phyloP scores from a whole-genome alignment of 1,140 invertebrate genomes.

The Pectinophora gossypiella region DNA sequence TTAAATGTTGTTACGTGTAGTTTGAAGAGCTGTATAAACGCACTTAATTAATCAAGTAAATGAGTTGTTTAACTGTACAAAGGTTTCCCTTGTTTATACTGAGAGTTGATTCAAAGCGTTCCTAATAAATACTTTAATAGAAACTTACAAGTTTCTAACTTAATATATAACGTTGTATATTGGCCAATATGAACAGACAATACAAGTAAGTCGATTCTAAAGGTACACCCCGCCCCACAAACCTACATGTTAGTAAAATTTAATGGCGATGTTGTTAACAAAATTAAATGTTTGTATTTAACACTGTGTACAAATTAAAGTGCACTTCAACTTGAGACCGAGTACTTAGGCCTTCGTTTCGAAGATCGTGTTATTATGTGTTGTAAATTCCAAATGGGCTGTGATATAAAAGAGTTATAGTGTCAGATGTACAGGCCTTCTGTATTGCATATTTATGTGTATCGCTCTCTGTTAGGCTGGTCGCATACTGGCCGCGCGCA shows the following conservation, averaged over 20 bases:
- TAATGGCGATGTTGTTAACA: constrained; percentile 49
- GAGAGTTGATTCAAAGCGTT: no score
- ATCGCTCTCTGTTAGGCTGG: constrained; percentile 40
- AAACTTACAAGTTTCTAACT: neutral
- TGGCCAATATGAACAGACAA: constrained; percentile 2
- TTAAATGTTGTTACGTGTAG: no score
- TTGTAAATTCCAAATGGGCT: constrained; percentile 82
- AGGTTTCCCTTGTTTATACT: no score
- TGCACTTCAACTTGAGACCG: constrained; percentile 66
- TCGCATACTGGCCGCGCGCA: constrained; percentile 24
- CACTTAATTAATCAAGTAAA: no score
- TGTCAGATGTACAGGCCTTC: constrained; percentile 80
- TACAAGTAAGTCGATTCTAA: neutral
- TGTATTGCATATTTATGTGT: constrained; percentile 59
- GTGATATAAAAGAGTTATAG: constrained; percentile 79
- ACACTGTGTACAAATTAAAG: constrained; percentile 74
- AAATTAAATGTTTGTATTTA: constrained; percentile 64
- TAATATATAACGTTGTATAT: constrained; percentile 1
- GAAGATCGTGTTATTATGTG: constrained; percentile 67
- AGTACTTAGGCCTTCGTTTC: constrained; percentile 63
- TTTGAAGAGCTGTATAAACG: no score
- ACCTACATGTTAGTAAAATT: constrained; percentile 49
- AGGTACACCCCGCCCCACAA: constrained; percentile 45
- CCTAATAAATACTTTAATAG: no score
- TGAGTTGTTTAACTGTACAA: no score